phyloP scores from a whole-genome alignment of 2,888 invertebrate species.

The Sphaeridia pumilis region DNA sequence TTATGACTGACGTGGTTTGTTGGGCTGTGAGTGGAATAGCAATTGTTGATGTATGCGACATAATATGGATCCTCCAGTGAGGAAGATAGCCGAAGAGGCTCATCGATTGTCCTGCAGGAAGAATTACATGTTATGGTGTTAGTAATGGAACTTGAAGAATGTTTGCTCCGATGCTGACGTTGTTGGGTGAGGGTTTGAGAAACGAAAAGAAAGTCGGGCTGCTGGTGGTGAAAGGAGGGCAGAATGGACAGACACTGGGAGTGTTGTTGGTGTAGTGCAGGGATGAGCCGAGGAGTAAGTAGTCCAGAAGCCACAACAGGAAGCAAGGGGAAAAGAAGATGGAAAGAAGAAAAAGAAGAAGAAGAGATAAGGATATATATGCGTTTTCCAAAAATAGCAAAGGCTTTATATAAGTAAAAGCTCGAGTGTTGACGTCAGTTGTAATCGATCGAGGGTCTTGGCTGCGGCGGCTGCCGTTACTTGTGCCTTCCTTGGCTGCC shows the following conservation, averaged over 20 bases:
- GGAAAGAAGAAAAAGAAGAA: conserved; percentile 15
- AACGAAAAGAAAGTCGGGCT: neutral
- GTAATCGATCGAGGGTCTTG: conserved; percentile 17
- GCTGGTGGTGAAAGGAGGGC: conserved; percentile 5
- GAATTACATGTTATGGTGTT: neutral
- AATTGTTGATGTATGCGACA: neutral
- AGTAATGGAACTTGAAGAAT: neutral
- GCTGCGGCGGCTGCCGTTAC: conserved; percentile 5
- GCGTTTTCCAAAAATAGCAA: conserved; percentile 30
- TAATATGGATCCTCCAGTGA: neutral
- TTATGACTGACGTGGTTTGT: too few species aligned
- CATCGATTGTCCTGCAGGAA: conserved; percentile 4
- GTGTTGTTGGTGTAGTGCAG: conserved; percentile 2
- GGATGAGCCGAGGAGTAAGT: neutral
- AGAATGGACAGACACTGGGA: conserved; percentile 4
- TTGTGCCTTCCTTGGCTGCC: neutral
- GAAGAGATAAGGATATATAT: neutral
- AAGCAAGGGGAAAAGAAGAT: conserved; percentile 8
- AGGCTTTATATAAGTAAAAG: conserved; percentile 27
- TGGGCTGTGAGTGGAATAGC: too few species aligned
- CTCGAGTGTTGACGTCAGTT: conserved; percentile 34
- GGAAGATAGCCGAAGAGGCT: conserved; percentile 9
- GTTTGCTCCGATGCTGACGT: neutral
- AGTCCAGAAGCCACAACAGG: neutral
- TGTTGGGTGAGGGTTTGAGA: neutral